Conservation (phyloP, 2,888 invertebrate species). For the Allolobophora icterica region DNA sequence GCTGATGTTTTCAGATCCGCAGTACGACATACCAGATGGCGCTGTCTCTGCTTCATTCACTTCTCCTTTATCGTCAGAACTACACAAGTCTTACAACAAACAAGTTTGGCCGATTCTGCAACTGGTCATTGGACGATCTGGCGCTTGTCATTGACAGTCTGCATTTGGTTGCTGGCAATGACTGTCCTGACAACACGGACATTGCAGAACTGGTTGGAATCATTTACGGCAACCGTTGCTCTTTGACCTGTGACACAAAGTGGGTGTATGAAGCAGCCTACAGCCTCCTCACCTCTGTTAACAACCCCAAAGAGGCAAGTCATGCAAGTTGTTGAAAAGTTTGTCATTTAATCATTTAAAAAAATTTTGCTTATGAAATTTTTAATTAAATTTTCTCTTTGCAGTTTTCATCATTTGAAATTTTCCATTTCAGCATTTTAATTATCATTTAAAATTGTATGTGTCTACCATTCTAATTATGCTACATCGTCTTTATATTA, state of each 20-base stretch:
- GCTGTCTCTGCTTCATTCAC: constrained; percentile 56
- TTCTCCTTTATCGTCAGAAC: constrained; percentile 56
- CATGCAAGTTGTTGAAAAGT: background rate
- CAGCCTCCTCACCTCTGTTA: background rate
- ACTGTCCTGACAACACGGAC: constrained; percentile 18
- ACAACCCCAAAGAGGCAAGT: constrained; percentile 21
- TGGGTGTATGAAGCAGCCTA: background rate
- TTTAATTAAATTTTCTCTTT: background rate
- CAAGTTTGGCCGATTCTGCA: constrained; percentile 52
- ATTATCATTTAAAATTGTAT: background rate
- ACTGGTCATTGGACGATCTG: constrained; percentile 59
- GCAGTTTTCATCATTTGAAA: background rate
- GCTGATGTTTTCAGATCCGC: constrained; percentile 41
- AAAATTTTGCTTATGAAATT: background rate
- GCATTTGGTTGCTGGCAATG: background rate
- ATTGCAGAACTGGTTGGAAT: background rate
- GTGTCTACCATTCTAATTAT: too few species aligned
- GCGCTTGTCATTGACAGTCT: constrained; percentile 52
- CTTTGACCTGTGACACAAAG: background rate
- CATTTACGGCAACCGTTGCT: background rate
- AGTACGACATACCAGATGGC: constrained; percentile 36
- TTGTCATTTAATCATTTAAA: background rate
- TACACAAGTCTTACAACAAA: constrained; percentile 50
- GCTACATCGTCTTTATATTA: too few species aligned
- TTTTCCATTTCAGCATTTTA: background rate